These are phyloP conservation scores for Epiblema foenella DNA, from an alignment of 2,888 invertebrate genomes.

Conservation along the genomic window DNA sequence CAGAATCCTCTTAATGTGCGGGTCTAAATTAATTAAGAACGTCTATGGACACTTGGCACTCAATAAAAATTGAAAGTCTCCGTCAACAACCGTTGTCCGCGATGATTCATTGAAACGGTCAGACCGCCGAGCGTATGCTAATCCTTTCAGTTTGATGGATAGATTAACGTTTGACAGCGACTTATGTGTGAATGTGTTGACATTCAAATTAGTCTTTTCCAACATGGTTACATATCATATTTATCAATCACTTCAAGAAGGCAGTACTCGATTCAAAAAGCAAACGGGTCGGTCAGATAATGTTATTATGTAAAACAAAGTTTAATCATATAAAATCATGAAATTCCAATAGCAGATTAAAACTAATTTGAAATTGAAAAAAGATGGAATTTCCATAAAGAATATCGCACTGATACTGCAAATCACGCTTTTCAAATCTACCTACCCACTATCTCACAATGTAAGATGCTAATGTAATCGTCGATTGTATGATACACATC, in stretches of 20 bases:
- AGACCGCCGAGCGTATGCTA: conserved; percentile 36
- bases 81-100: conserved; percentile 33
- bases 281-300: not conserved
- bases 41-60: conserved; percentile 27
- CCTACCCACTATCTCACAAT: conserved; percentile 32
- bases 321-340: conserved; percentile 8
- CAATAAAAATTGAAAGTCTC: conserved; percentile 44
- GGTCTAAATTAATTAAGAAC: conserved; percentile 14
- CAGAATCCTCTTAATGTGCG: conserved; percentile 14
- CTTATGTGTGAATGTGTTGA: conserved; percentile 43
- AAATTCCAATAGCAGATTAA: conserved; percentile 1
- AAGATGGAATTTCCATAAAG: conserved; percentile 17
- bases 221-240: conserved; percentile 28
- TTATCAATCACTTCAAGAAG: conserved; percentile 26
- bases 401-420: conserved; percentile 15
- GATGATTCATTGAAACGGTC: conserved; percentile 41
- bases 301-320: conserved; percentile 1
- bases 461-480: conserved; percentile 57
- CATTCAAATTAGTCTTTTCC: conserved; percentile 42
- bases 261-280: conserved; percentile 2
- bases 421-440: conserved; percentile 35
- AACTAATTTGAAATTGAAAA: conserved; percentile 6
- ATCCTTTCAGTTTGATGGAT: conserved; percentile 36
- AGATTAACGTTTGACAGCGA: conserved; percentile 39
- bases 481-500: conserved; percentile 61